Base-by-base conservation (phyloP, 2,888 invertebrate species). In the Amphipoea oculea region DNA sequence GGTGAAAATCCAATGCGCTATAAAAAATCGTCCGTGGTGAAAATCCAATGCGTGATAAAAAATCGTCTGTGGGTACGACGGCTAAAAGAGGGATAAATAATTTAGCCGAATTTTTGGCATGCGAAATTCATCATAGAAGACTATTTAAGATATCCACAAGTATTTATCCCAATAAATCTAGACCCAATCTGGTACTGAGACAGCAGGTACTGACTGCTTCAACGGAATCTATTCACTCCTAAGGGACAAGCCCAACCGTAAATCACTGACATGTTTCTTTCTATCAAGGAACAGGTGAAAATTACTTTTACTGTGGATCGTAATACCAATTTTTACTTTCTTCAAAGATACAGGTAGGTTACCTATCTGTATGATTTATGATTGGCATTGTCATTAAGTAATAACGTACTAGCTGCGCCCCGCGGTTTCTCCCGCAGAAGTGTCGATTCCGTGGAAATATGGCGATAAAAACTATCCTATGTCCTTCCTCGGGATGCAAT, bases 121-220 rank as follows among this genome's bases (percentile, higher is more conserved):
- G 3, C 48, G 45, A 12, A 62, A 62, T 45, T 54, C 7, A 4
- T 75, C 11, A 60, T 9, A 36, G 29, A 40, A 40, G n/a, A 42
- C 40, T 63, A 57, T 82, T 66, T 69, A 77, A 36, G 67, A 74
- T 65, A 78, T 63, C 29, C 17, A 71, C 62, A 57, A 67, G 57
- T 5, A 73, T n/a, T n/a, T 69, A 36, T 76, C 17, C 57, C 73
- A 86, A 88, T 88, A 86, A 87, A 87, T 88, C 71, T 73, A 82
- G 72, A 51, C 69, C 74, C 78, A 73, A 77, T 88, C 85, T 72
- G 81, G 82, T 73, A 45, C 60, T 67, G 68, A 82, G 84, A 84
- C 90, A 84, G 88, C 63, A n/a, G 65, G 82, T 78, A 85, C 89
- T 89, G 89, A 89, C 85, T 86, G 82, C 84, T 83, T 89, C 84